Base-by-base conservation (phyloP, 2,888 invertebrate species). In the Coronaproctus castanopsis region DNA sequence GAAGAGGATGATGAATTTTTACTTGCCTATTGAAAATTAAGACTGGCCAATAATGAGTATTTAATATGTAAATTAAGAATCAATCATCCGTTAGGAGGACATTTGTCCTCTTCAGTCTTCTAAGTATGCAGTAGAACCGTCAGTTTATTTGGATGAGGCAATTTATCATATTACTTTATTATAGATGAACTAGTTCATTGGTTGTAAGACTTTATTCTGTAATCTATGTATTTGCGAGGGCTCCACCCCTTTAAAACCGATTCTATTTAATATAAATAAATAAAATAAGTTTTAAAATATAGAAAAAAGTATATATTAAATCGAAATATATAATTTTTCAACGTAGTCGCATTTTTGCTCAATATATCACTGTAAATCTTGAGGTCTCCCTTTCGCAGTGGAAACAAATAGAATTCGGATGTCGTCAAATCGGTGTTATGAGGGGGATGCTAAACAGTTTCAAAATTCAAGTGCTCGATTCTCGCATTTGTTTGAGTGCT, bases 401-500 rank as follows among this genome's bases (percentile, higher is more conserved):
- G 8, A 36, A 36, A 36, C 14, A 14, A 36, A 36, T 14, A 36
- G 36, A 36, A 36, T 8, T 36, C 36, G 36, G 36, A 36, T n/a
- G n/a, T n/a, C n/a, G n/a, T n/a, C n/a, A n/a, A n/a, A n/a, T n/a
- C 36, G 36, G 36, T 5, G 36, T 14, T 36, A 14, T 36, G 14
- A 36, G 36, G 36, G 14, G 14, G 36, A 36, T 36, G 36, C 36
- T 8, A 14, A 36, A 36, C 36, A 14, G 14, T 36, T 36, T 52
- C 52, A 52, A 52, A 52, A 19, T 52, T 52, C 52, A 52, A 20
- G 52, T n/a, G 52, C 52, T 52, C 52, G 19, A 52, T 19, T n/a
- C 5, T 20, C n/a, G n/a, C 53, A 24, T 59, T 53, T 14, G 64
- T 63, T 14, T 48, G 51, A 24, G 48, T 52, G 3, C 64, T 61